Base-by-base conservation (phyloP, 2,888 invertebrate species). In the Yponomeuta malinellus region DNA sequence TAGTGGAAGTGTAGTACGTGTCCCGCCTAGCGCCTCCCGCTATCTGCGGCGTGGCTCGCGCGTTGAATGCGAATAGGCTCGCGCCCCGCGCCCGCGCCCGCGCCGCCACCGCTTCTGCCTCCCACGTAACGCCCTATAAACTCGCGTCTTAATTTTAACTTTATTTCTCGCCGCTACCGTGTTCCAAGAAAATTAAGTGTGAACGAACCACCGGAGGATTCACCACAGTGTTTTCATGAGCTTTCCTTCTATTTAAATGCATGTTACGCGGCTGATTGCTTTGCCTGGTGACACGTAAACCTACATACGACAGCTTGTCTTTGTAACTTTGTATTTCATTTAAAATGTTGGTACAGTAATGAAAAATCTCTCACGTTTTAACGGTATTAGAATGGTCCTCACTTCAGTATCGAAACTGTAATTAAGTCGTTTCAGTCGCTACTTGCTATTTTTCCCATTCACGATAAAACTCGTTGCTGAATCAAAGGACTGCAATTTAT, bases 71-170 rank as follows among this genome's bases (percentile, higher is more conserved):
- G 89, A 90, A 90, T 90, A 81, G 87, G 83, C 83, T 84, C 83
- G 84, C 81, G 83, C 83, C 75, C 70, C 73, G 73, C 68, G 75
- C 70, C 72, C 73, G 68, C 74, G 66, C 59, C 76, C 72, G 70
- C 72, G 73, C 69, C 74, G 66, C 52, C 75, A 72, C 70, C 72
- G 73, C 66, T 73, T 63, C 74, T 59, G 9, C 70, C 70, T 71
- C 71, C 73, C 66, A 70, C 83, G 88, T 89, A 88, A 89, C 91
- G 89, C 90, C 88, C 88, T 90, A 90, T 91, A 90, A 91, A 90
- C 90, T 90, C 89, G 89, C 89, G 89, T 90, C 91, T 92, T 91
- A 90, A 90, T 92, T 91, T 91, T 90, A 90, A 91, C 90, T 91
- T 90, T 92, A 91, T 90, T 91, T 89, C 89, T 89, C 87, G 89